Evolutionary conservation across 2,797 vertebrate genomes (phyloP), one percentile per base, ranked within the genome.

Genomic region (Masticophis lateralis): DNA sequence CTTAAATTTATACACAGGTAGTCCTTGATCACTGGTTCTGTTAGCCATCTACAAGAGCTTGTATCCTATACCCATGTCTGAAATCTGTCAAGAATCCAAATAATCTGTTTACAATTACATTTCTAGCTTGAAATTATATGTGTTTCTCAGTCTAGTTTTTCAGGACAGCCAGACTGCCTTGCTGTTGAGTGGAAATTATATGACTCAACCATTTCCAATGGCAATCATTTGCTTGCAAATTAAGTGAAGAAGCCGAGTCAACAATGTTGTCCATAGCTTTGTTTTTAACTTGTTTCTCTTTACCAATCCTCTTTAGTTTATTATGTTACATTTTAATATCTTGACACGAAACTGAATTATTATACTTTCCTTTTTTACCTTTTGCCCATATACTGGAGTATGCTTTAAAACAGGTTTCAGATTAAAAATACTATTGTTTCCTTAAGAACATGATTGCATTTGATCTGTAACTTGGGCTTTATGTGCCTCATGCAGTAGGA

Each of bases 211-310:
- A 25, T 43, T 79, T 79, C 20, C 37, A 79, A 43, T 25, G 74
- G 32, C 20, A 74, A 79, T 79, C 0, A 4, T 47, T 93, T 90
- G 83, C 91, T 96, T 95, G 88, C 91, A 92, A 94, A 91, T 94
- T 0, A 0, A 93, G 91, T 89, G 93, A 88, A 0, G 1, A 18
- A 25, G 89, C 90, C 9, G 86, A 69, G 28, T 91, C 95, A 94
- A 93, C 55, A 83, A 28, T 32, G 28, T 61, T 90, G 88, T 37
- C 79, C 91, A 25, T 8, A 22, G 37, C 37, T 37, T 56, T 59
- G 37, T 47, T 79, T 79, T 79, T 43, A 79, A 79, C 18, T 22
- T 22, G 8, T 79, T 79, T 22, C 74, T 25, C 4, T n/a, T 43
- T 79, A 22, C 18, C 37, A 79, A 43, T 22, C 74, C 37, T 47